Evolutionary conservation across 2,797 vertebrate genomes (phyloP).

Genomic region (Crenuchus spilurus): DNA sequence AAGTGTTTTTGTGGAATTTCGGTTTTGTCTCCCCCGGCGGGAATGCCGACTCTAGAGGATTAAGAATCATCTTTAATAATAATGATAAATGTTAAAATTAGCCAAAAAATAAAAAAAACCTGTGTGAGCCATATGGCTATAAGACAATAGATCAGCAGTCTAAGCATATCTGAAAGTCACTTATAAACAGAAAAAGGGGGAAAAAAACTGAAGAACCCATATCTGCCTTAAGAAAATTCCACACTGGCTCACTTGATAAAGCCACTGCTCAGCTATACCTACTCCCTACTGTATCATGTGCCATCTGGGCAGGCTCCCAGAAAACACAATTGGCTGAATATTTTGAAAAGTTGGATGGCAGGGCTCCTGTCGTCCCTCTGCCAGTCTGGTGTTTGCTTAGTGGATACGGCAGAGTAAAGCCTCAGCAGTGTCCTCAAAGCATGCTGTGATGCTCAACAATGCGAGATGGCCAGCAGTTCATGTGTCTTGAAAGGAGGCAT

Average conservation of each 20-base stretch:
- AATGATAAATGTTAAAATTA: too few relatives aligned
- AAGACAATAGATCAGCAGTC: conserved; percentile 40
- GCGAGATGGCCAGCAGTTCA: not conserved
- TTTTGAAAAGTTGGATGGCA: conserved; percentile 14
- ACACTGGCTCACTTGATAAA: conserved; percentile 13
- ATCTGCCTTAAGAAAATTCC: not conserved
- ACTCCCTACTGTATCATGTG: conserved; percentile 3
- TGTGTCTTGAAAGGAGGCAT: not conserved
- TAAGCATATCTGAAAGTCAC: conserved; percentile 37
- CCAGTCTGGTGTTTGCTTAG: not conserved
- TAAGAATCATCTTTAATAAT: too few relatives aligned
- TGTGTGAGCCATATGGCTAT: conserved; percentile 38
- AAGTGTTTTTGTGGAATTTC: too few relatives aligned
- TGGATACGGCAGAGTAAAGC: not conserved
- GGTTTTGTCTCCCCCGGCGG: too few relatives aligned
- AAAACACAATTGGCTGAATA: conserved; percentile 29
- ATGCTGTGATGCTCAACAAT: conserved; percentile 3
- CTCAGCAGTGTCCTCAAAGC: not conserved
- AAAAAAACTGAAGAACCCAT: conserved; percentile 23
- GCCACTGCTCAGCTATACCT: conserved; percentile 11
- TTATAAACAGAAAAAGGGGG: conserved; percentile 19
- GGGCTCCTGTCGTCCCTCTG: not conserved
- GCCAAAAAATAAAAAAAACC: too few relatives aligned
- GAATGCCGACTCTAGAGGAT: too few relatives aligned
- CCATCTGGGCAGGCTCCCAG: conserved; percentile 15